A percentile compares a stretch with the other conserved stretches of the same genome.
Evolutionary conservation across 2,888 invertebrate genomes (phyloP).

Genomic region (Platycnemis pennipes): DNA sequence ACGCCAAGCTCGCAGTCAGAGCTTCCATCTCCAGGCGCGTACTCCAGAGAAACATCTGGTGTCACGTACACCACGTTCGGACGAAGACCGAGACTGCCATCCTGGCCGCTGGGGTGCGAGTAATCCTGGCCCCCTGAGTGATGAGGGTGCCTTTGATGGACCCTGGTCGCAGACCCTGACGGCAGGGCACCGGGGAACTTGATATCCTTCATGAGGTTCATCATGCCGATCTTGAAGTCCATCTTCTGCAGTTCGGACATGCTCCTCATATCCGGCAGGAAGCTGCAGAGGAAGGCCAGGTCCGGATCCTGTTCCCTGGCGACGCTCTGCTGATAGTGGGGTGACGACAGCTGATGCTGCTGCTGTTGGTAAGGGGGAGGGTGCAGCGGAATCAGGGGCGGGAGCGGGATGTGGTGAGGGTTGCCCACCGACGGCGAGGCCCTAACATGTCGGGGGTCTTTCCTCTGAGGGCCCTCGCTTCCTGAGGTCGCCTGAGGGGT

Average conservation of each 20-base stretch:
- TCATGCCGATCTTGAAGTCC: neutral
- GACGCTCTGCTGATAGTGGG: neutral
- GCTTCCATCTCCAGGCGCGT: neutral
- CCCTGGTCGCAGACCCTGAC: neutral
- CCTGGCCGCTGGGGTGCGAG: neutral
- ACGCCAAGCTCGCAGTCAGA: neutral
- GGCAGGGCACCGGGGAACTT: neutral
- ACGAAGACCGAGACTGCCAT: neutral
- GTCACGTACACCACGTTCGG: neutral
- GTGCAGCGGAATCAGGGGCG: neutral
- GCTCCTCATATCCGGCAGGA: neutral
- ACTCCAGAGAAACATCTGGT: neutral
- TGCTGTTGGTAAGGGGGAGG: neutral
- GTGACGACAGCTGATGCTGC: too few relatives aligned
- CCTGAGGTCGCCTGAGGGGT: neutral
- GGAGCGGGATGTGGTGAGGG: neutral
- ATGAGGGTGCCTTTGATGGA: neutral
- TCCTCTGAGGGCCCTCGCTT: too few relatives aligned
- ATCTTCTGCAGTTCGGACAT: neutral
- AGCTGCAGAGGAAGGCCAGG: neutral
- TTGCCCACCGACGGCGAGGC: neutral
- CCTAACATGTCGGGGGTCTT: too few relatives aligned
- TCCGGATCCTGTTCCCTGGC: neutral
- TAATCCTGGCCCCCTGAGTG: neutral
- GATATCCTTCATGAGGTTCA: neutral